These are phyloP conservation scores for Eidolon helvum DNA, from an alignment of 2,113 vertebrate species.

Conservation along the genomic window DNA sequence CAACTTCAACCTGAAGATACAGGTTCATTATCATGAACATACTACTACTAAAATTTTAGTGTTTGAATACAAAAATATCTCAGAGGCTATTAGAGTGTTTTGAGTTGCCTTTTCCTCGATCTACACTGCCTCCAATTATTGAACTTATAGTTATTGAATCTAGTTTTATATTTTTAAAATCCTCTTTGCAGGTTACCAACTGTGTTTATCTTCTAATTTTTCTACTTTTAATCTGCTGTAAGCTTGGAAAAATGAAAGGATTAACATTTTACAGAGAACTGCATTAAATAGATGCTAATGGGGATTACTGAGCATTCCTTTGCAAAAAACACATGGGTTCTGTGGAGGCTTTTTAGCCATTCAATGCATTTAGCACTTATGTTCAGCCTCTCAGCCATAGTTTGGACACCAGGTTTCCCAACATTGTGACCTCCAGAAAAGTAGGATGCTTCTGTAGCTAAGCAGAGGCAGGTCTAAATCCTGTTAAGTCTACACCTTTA, in stretches of 20 bases:
- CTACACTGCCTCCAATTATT: not conserved
- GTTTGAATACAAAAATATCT: not conserved
- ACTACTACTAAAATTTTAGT: not conserved
- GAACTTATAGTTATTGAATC: not conserved
- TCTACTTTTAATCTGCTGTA: not conserved
- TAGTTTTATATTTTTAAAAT: constrained; percentile 31
- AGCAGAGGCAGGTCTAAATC: not conserved
- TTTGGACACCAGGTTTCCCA: not conserved
- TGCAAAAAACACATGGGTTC: not conserved
- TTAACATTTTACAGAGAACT: not conserved
- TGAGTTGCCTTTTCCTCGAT: not conserved
- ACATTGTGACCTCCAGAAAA: not conserved
- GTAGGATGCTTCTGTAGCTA: not conserved
- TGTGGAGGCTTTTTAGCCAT: not conserved
- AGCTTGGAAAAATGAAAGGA: not conserved
- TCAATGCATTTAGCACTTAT: not conserved
- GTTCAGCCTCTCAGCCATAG: not conserved
- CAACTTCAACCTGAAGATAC: not conserved
- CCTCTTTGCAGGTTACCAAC: not conserved
- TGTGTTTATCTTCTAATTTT: not conserved
- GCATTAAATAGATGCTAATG: not conserved
- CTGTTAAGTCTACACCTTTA: not conserved
- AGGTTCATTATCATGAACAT: not conserved
- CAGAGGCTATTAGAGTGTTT: not conserved
- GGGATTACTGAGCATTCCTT: not conserved